Evolutionary conservation across 2,113 vertebrate genomes (phyloP).

Genomic region (Agelaius phoeniceus): DNA sequence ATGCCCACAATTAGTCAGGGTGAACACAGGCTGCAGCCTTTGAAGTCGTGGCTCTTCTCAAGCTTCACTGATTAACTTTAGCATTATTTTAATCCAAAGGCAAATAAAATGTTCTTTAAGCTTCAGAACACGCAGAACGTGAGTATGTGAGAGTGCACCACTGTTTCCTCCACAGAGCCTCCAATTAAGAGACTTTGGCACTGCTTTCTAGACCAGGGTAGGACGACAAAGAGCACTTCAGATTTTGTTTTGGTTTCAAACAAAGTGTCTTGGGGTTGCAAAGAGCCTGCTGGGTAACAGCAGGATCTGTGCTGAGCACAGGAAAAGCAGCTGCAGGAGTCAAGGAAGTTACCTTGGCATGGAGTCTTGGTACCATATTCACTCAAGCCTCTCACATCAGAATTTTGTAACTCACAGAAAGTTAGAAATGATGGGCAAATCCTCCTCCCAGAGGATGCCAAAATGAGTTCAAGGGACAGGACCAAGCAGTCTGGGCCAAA

Average conservation of each 20-base stretch:
- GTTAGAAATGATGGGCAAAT: neutral
- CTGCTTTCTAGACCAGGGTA: neutral
- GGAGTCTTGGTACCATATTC: constrained; percentile 4
- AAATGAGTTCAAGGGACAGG: neutral
- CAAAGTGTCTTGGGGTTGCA: constrained; percentile 1
- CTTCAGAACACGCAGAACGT: neutral
- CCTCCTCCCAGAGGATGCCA: neutral
- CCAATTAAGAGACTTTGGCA: constrained; percentile 46
- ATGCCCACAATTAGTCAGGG: neutral
- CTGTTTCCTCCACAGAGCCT: constrained; percentile 13
- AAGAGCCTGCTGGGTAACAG: constrained; percentile 23
- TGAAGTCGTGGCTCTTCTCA: neutral
- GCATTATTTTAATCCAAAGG: constrained; percentile 39
- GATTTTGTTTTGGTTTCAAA: constrained; percentile 52
- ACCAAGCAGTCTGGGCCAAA: neutral
- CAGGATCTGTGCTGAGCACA: constrained; percentile 46
- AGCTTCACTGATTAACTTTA: constrained; percentile 3
- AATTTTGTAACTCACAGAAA: neutral
- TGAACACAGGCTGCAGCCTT: neutral
- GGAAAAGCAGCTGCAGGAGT: constrained; percentile 53
- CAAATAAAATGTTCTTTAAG: constrained; percentile 36
- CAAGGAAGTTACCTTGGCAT: constrained; percentile 48
- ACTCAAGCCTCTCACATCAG: neutral
- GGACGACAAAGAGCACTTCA: constrained; percentile 18
- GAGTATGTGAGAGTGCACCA: neutral